Percentiles rank a stretch among this genome's conserved stretches.
phyloP scores from a whole-genome alignment of 2,113 vertebrate genomes.

The Petroica traversi region DNA sequence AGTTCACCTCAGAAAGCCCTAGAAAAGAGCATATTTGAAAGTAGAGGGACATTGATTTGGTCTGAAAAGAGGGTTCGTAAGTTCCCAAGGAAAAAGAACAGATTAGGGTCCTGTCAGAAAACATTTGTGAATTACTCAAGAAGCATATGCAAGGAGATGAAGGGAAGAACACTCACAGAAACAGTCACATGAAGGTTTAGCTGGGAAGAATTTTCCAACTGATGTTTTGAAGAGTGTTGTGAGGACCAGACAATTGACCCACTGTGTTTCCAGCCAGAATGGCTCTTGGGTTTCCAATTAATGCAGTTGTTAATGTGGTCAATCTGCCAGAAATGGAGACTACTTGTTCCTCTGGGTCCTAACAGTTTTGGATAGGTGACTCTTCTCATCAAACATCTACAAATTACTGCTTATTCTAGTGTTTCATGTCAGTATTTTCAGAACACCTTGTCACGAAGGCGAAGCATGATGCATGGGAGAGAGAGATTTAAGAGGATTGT shows the following conservation, averaged over 20 bases:
- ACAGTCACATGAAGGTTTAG: neutral
- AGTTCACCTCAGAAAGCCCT: neutral
- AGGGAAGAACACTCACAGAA: neutral
- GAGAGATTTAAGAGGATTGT: neutral
- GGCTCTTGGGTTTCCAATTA: neutral
- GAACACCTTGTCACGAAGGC: neutral
- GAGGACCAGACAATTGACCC: neutral
- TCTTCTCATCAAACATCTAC: neutral
- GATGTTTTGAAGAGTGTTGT: neutral
- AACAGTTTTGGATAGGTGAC: neutral
- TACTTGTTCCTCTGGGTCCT: neutral
- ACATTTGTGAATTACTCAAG: neutral
- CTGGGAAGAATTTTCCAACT: neutral
- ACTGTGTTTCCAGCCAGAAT: neutral
- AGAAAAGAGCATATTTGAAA: neutral
- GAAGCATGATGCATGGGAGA: neutral
- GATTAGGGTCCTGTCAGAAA: neutral
- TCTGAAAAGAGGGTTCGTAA: neutral
- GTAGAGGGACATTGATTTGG: neutral
- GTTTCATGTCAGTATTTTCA: neutral
- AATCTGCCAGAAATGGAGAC: neutral
- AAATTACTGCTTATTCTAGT: neutral
- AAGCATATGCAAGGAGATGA: neutral
- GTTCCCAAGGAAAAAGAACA: neutral
- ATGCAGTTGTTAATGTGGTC: neutral